A percentile compares a stretch with the other conserved stretches of the same genome.
phyloP scores from a whole-genome alignment of 2,888 invertebrate species.

The Drosophila quinaria region DNA sequence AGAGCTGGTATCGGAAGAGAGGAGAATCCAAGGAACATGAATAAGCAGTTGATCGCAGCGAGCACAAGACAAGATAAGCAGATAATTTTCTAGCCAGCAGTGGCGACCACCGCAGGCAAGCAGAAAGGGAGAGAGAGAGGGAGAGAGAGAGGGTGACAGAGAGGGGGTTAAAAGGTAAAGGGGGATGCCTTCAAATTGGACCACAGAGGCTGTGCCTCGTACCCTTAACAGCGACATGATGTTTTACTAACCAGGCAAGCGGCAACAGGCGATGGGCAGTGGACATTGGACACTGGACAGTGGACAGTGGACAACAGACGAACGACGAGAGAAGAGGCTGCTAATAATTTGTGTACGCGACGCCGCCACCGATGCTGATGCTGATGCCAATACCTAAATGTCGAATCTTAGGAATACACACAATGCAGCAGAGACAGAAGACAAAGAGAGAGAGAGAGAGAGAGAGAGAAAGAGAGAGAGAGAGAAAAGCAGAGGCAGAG shows the following conservation, averaged over 20 bases:
- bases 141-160: constrained; percentile 6
- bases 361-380: constrained; percentile 53
- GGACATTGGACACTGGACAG: constrained; percentile 28
- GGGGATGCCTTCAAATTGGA: constrained; percentile 76
- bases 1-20: constrained; percentile 42
- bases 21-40: constrained; percentile 77
- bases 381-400: constrained; percentile 18
- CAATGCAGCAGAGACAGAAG: constrained; percentile 29
- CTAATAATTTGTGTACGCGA: constrained; percentile 80
- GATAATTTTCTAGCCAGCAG: constrained; percentile 76
- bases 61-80: constrained; percentile 83
- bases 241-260: constrained; percentile 83
- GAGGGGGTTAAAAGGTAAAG: constrained; percentile 14
- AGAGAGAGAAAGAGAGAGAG: constrained; percentile 31
- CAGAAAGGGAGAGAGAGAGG: constrained; percentile 6
- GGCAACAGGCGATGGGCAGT: constrained; percentile 30
- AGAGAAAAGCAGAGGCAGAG: constrained; percentile 14
- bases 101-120: constrained; percentile 56
- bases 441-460: constrained; percentile 31
- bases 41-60: constrained; percentile 82
- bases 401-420: constrained; percentile 30
- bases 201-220: constrained; percentile 79
- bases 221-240: constrained; percentile 81
- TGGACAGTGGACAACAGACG: constrained; percentile 7
- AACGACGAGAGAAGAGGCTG: constrained; percentile 55